Evolutionary conservation across 2,113 vertebrate genomes (phyloP), one percentile per base, ranked within the genome.

Genomic region (Plectropomus leopardus): DNA sequence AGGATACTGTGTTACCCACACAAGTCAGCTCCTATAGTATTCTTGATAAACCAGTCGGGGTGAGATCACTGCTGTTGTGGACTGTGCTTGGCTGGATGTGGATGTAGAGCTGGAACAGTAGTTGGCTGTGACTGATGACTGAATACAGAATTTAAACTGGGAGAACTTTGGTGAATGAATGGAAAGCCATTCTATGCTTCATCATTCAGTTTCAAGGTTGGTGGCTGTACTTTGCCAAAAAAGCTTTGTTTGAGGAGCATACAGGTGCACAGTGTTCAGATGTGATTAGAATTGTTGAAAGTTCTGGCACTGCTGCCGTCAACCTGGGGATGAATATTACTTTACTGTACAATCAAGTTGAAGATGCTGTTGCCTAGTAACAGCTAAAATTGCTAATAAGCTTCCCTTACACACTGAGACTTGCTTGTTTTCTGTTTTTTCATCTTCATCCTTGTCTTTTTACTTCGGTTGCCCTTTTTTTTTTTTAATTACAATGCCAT

Each of bases 321-420:
- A 60, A 24, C 34, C 60, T 11, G 14, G 9, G 28, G 34, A 72
- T 11, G 32, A 47, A 65, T 30, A 54, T 55, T 7, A 50, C 34
- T 60, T 47, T 72, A 30, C 59, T 32, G 54, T 23, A 40, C 45
- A 71, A 42, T 66, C 57, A 70, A 28, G 51, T 23, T 44, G 57
- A 28, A 51, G 21, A 64, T 44, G 51, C 78, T 50, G 67, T 81
- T 85, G 55, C 72, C 48, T 80, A 72, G 83, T 15, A 80, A 80
- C 72, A 76, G 48, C 32, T 68, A n/a, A 74, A 78, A 63, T 40
- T 40, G 36, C 36, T 40, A 51, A 53, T 42, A 72, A 44, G 64
- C 32, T 42, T 54, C 16, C 10, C 15, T 24, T 14, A 19, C 51
- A 45, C 57, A 40, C 42, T 5, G 1, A 26, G 40, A 19, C 7